Evolutionary conservation across 2,797 vertebrate species (phyloP).

Genomic region (Danio jaintianensis): DNA sequence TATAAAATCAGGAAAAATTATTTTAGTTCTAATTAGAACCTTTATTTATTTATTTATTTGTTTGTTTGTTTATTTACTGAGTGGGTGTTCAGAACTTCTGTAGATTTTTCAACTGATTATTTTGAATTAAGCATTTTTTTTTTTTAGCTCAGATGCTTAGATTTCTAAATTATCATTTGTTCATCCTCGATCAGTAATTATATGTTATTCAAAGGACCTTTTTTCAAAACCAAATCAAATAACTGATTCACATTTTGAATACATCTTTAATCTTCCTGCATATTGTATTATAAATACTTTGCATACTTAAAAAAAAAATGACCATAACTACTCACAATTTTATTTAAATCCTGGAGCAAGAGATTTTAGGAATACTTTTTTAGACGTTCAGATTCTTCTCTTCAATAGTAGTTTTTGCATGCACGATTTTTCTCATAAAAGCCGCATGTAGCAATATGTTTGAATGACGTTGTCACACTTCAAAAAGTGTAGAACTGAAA

Average conservation of each 20-base stretch:
- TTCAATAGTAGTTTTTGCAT: not conserved
- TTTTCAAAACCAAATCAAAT: not conserved
- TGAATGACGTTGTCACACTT: not conserved
- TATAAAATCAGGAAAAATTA: not conserved
- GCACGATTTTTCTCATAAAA: not conserved
- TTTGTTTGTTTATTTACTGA: not conserved
- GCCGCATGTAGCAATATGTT: not conserved
- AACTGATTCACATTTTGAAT: not conserved
- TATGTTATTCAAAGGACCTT: not conserved
- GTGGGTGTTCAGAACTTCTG: not conserved
- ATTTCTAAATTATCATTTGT: not conserved
- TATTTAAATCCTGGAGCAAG: not conserved
- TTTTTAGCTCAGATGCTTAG: not conserved
- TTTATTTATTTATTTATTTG: not conserved
- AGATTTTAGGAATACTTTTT: not conserved
- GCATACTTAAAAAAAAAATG: not conserved
- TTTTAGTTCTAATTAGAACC: not conserved
- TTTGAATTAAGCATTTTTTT: not conserved
- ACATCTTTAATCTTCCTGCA: not conserved
- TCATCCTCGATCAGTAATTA: slow-evolving; percentile 15
- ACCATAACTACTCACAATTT: not conserved
- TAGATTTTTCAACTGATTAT: not conserved
- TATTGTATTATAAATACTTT: not conserved
- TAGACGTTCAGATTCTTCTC: not conserved
- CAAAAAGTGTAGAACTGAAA: slow-evolving; percentile 1